Conservation (phyloP, 1,140 invertebrate species). For the Drosophila biarmipes region DNA sequence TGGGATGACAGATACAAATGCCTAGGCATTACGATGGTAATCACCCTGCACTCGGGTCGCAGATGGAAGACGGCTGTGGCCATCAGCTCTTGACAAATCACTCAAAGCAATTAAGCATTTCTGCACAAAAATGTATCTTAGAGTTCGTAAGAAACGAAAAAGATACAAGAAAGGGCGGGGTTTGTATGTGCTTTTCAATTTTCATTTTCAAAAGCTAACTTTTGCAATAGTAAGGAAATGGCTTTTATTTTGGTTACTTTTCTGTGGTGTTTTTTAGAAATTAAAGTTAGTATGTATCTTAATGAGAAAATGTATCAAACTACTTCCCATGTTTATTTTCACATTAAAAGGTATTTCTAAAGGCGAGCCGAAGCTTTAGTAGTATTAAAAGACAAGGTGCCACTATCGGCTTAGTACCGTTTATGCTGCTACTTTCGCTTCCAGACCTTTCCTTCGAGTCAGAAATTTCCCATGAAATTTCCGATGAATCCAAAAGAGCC, state of each 20-base stretch:
- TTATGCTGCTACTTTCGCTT: not conserved
- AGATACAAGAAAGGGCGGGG: not conserved
- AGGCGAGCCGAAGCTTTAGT: not conserved
- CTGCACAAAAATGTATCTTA: constrained; percentile 9
- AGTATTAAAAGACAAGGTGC: not conserved
- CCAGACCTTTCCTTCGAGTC: not conserved
- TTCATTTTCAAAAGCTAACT: too few relatives aligned
- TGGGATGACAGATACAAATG: constrained; percentile 29
- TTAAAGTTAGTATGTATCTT: too few relatives aligned
- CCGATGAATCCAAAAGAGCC: not conserved
- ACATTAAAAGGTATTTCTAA: too few relatives aligned
- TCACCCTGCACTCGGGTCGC: constrained; percentile 8
- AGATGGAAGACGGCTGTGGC: constrained; percentile 7
- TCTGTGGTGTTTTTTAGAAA: not conserved
- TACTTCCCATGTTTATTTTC: not conserved
- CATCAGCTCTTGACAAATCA: constrained; percentile 32
- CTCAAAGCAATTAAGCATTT: constrained; percentile 18
- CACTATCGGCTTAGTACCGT: not conserved
- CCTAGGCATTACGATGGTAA: constrained; percentile 21
- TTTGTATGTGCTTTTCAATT: constrained; percentile 16
- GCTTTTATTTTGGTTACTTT: not conserved
- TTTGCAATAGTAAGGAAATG: too few relatives aligned
- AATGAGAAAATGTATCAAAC: not conserved
- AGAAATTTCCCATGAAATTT: constrained; percentile 17
- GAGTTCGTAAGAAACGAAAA: constrained; percentile 1